Percentiles rank a stretch among this genome's conserved stretches.
Evolutionary conservation across 2,888 invertebrate genomes (phyloP).

Genomic region (Bugulina stolonifera): DNA sequence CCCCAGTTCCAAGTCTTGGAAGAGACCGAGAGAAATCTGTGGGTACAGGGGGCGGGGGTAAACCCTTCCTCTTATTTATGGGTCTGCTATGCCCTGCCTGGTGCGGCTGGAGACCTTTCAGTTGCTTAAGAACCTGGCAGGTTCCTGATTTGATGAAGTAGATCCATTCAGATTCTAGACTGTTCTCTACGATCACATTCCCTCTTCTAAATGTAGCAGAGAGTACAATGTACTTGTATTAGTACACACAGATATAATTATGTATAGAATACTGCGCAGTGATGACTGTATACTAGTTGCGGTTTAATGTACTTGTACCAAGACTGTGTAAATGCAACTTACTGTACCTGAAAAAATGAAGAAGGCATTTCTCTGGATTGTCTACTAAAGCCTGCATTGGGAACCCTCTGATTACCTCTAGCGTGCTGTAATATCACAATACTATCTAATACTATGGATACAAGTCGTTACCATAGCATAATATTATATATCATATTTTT

Average conservation of each 20-base stretch:
- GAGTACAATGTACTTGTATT: too few species aligned
- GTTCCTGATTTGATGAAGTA: slow-evolving; percentile 39
- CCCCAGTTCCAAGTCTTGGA: slow-evolving; percentile 36
- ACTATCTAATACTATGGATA: too few species aligned
- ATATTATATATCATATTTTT: too few species aligned
- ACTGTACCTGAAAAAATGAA: slow-evolving; percentile 52
- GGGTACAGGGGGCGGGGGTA: neutral
- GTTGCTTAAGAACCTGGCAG: slow-evolving; percentile 38
- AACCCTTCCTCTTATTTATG: neutral
- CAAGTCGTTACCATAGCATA: too few species aligned
- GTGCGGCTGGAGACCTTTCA: slow-evolving; percentile 34
- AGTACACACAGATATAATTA: too few species aligned
- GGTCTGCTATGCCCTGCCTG: slow-evolving; percentile 25
- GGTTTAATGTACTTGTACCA: neutral
- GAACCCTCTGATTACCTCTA: slow-evolving; percentile 49
- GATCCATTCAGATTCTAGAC: slow-evolving; percentile 40
- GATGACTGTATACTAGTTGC: too few species aligned
- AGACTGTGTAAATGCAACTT: slow-evolving; percentile 29
- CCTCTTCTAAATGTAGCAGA: too few species aligned
- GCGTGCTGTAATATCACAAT: slow-evolving; percentile 34
- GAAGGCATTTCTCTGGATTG: slow-evolving; percentile 43
- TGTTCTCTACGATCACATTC: slow-evolving; percentile 38
- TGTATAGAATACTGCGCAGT: too few species aligned
- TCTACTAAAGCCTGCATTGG: slow-evolving; percentile 42
- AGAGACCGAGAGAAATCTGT: slow-evolving; percentile 31